phyloP scores from a whole-genome alignment of 2,797 vertebrate genomes.

The Acestrorhynchus altus region DNA sequence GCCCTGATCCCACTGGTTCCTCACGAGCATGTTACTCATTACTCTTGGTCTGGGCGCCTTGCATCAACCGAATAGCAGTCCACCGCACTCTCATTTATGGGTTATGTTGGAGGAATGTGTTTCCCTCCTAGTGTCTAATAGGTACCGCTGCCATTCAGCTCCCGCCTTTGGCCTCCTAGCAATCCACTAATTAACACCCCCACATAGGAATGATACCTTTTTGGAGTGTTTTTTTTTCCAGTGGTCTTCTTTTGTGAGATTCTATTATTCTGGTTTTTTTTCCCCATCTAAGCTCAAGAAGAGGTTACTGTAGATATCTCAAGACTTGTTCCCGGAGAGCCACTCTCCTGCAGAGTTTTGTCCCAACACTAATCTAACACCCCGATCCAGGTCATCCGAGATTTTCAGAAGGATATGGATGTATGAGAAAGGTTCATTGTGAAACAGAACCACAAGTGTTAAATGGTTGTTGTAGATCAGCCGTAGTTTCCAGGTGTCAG shows the following conservation, averaged over 20 bases:
- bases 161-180: slow-evolving; percentile 19
- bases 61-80: slow-evolving; percentile 51
- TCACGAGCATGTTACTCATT: slow-evolving; percentile 33
- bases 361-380: slow-evolving; percentile 40
- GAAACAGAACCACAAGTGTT: not conserved
- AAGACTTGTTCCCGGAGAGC: not conserved
- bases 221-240: slow-evolving; percentile 22
- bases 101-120: slow-evolving; percentile 48
- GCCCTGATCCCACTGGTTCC: slow-evolving; percentile 14
- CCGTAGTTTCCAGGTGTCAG: slow-evolving; percentile 28
- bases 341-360: not conserved
- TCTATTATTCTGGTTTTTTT: slow-evolving; percentile 23
- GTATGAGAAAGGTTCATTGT: not conserved
- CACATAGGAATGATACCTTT: slow-evolving; percentile 26
- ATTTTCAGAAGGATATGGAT: not conserved
- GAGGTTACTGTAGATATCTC: slow-evolving; percentile 1
- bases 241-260: slow-evolving; percentile 16
- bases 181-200: slow-evolving; percentile 40
- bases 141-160: slow-evolving; percentile 57
- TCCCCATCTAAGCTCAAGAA: slow-evolving; percentile 6
- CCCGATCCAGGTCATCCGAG: not conserved
- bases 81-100: slow-evolving; percentile 61
- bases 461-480: slow-evolving; percentile 41
- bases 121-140: slow-evolving; percentile 53
- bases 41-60: slow-evolving; percentile 18